Conservation (phyloP, 2,888 invertebrate species). For the Malachius bipustulatus region DNA sequence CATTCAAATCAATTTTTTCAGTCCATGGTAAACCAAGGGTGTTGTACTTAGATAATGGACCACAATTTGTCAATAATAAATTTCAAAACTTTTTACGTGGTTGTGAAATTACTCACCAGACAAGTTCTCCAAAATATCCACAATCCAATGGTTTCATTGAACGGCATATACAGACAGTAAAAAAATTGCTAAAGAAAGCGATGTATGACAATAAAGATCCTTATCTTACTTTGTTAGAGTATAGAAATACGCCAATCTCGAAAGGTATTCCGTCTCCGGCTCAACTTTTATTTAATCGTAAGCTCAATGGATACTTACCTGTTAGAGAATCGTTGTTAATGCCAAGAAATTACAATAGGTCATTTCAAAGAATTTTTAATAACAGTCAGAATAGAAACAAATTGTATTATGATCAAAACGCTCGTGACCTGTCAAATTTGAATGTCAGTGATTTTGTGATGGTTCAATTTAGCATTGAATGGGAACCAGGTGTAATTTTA, state of each 20-base stretch:
- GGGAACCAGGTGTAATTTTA: too few species aligned
- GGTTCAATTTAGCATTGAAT: too few species aligned
- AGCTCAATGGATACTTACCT: background rate
- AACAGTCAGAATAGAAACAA: too few species aligned
- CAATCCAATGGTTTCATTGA: constrained; percentile 13
- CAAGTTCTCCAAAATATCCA: constrained; percentile 11
- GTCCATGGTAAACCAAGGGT: constrained; percentile 17
- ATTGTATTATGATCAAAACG: too few species aligned
- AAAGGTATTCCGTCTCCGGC: background rate
- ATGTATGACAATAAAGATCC: constrained; percentile 7
- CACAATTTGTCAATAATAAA: constrained; percentile 11
- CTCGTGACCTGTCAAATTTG: too few species aligned
- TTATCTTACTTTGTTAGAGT: constrained; percentile 10
- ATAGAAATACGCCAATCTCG: constrained; percentile 9
- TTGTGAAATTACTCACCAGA: constrained; percentile 15
- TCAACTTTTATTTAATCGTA: background rate
- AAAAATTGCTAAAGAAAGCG: constrained; percentile 12
- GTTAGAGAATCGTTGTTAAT: background rate
- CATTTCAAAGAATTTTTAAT: background rate
- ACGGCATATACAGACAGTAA: constrained; percentile 10
- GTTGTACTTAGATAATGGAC: constrained; percentile 16
- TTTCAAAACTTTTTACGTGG: constrained; percentile 13
- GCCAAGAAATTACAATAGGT: background rate
- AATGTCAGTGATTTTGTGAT: too few species aligned
- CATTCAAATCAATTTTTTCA: constrained; percentile 10